Base-by-base conservation (phyloP, 2,888 invertebrate species). In the Hololepta plana region DNA sequence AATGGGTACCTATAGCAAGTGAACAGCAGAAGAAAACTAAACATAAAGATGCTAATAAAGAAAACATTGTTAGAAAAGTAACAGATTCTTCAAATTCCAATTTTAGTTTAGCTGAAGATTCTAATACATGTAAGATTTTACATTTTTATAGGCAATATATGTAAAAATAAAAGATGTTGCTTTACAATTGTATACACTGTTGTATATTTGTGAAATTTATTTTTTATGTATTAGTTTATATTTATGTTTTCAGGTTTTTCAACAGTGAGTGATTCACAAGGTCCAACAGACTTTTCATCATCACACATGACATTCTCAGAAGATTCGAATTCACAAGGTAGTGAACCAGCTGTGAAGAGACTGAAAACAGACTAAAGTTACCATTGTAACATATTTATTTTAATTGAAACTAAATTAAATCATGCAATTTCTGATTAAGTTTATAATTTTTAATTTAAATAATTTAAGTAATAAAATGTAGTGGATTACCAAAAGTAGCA, bases 1-100 rank as follows among this genome's bases (percentile, higher is more conserved):
- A 96, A 66, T 98, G 96, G 96, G 95, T 98, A 21, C 96, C 96
- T 3, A 76, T 84, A 45, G 75, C 80, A 2, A 72, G 65, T 10
- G 72, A 69, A 37, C 81, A 80, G 42, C 75, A 75, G 46, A 80
- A 80, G 44, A 82, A 81, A 50, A 69, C 72, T 46, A 51, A 53
- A 34, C 49, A 47, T 38, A 74, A 72, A 43, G 70, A 71, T 33
- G 69, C 70, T 31, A 77, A 76, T 49, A 85, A 84, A 47, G 84
- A 85, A 53, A 84, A 84, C 49, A 66, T 72, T 38, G 59, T 67
- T 27, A 62, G 65, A 31, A 81, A 70, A 58, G 59, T 64, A 34
- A 64, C 70, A 39, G 82, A 82, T 40, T 73, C 75, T 1, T 76
- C 81, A 1, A 72, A 73, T 52, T 80, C 84, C 2, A 84, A 79